Percentiles rank a stretch among this genome's conserved stretches.
phyloP scores from a whole-genome alignment of 2,113 vertebrate species.

The Caretta caretta region DNA sequence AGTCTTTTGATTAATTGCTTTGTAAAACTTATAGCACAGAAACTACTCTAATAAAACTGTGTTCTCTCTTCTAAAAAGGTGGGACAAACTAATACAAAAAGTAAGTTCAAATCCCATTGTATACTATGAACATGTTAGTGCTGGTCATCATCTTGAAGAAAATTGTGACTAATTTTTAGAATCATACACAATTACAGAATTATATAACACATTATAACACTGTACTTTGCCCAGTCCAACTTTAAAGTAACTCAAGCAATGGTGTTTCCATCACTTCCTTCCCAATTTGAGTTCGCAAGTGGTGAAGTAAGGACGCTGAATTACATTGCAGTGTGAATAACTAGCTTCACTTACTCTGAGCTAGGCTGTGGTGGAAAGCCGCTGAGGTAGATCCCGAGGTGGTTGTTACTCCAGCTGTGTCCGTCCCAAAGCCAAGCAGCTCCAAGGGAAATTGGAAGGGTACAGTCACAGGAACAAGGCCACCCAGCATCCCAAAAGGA shows the following conservation, averaged over 20 bases:
- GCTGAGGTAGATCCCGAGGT: conserved; percentile 90
- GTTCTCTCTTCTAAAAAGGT: not conserved
- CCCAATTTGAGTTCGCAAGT: not conserved
- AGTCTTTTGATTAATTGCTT: not conserved
- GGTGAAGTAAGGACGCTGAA: not conserved
- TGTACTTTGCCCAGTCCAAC: not conserved
- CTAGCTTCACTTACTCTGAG: conserved; percentile 82
- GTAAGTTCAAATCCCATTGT: not conserved
- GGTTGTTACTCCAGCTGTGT: conserved; percentile 85
- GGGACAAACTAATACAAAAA: not conserved
- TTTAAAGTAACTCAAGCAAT: not conserved
- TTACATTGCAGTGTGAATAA: not conserved
- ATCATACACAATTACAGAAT: not conserved
- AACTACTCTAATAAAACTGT: not conserved
- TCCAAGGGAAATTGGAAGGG: conserved; percentile 96
- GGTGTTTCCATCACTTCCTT: not conserved
- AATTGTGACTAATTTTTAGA: not conserved
- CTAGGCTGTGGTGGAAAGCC: conserved; percentile 86
- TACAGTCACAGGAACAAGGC: conserved; percentile 95
- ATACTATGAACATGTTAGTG: not conserved
- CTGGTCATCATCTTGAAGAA: not conserved
- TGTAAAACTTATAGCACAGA: not conserved
- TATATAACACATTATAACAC: not conserved
- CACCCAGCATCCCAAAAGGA: conserved; percentile 96
- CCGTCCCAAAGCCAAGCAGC: conserved; percentile 89